Evolutionary conservation across 2,888 invertebrate species (phyloP).

Genomic region (Amblyteles armatorius): DNA sequence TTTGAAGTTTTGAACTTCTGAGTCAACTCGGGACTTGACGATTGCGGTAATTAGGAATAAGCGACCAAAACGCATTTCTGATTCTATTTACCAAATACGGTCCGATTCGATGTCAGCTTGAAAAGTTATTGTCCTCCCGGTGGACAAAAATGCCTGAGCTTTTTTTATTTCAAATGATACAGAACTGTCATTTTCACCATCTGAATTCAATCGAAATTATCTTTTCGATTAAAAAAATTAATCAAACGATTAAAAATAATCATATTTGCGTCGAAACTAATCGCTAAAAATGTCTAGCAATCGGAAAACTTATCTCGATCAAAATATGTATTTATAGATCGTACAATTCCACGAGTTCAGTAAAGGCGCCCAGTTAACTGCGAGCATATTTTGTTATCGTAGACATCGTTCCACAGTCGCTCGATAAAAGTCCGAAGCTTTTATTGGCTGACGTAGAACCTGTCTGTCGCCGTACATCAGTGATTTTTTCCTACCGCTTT

Average conservation of each 20-base stretch:
- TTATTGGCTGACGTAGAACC: constrained; percentile 2
- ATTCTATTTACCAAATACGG: no score
- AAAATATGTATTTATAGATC: not conserved
- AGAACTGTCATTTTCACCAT: no score
- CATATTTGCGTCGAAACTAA: no score
- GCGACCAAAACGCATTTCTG: not conserved
- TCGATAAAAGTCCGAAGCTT: constrained; percentile 4
- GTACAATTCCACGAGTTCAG: not conserved
- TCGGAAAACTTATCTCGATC: not conserved
- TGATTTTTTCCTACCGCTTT: no score
- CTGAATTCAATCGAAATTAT: not conserved
- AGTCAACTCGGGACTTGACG: not conserved
- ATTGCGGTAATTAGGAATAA: not conserved
- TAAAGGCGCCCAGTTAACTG: not conserved
- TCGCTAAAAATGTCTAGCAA: no score
- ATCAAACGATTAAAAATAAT: no score
- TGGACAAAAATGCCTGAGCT: not conserved
- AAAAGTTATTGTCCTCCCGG: not conserved
- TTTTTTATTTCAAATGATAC: not conserved
- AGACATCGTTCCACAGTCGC: not conserved
- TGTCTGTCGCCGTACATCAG: not conserved
- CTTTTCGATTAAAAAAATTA: no score
- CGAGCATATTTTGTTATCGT: not conserved
- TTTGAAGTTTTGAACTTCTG: not conserved
- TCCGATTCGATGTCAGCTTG: not conserved